Evolutionary conservation across 2,888 invertebrate species (phyloP).

Genomic region (Thereva nobilitata): DNA sequence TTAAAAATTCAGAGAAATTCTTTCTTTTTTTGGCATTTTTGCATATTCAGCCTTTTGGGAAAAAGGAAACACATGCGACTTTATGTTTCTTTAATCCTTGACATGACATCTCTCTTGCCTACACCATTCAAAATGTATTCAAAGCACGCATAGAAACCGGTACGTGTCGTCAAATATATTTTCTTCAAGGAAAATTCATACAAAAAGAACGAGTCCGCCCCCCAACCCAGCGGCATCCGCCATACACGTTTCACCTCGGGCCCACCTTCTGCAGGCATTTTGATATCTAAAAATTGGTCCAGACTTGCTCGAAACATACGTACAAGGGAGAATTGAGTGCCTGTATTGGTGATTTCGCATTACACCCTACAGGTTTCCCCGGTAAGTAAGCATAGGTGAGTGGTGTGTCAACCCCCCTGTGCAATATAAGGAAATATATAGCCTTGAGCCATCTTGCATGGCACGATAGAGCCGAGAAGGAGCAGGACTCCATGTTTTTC

Average conservation of each 20-base stretch:
- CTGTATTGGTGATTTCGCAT: slow-evolving; percentile 17
- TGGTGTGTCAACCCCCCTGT: background rate
- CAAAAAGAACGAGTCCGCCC: background rate
- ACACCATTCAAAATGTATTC: slow-evolving; percentile 36
- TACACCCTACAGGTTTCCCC: slow-evolving; percentile 9
- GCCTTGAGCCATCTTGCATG: slow-evolving; percentile 22
- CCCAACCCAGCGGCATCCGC: too few relatives aligned
- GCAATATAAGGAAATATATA: slow-evolving; percentile 28
- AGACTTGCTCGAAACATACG: slow-evolving; percentile 10
- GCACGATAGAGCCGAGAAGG: background rate
- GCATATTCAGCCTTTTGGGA: slow-evolving; percentile 25
- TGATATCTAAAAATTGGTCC: slow-evolving; percentile 33
- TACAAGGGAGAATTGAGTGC: slow-evolving; percentile 25
- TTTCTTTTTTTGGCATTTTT: slow-evolving; percentile 1
- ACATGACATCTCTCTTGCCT: slow-evolving; percentile 1
- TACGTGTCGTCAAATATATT: slow-evolving; percentile 30
- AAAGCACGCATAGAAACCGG: slow-evolving; percentile 38
- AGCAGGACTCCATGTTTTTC: slow-evolving; percentile 23
- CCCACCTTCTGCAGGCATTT: background rate
- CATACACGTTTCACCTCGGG: background rate
- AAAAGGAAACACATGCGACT: slow-evolving; percentile 26
- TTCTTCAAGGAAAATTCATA: slow-evolving; percentile 24
- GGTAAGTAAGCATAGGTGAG: background rate
- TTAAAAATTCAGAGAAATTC: too few relatives aligned
- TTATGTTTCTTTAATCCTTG: slow-evolving; percentile 25